Evolutionary conservation across 2,888 invertebrate species (phyloP), one percentile per base, ranked within the genome.

Genomic region (Macaria liturata): DNA sequence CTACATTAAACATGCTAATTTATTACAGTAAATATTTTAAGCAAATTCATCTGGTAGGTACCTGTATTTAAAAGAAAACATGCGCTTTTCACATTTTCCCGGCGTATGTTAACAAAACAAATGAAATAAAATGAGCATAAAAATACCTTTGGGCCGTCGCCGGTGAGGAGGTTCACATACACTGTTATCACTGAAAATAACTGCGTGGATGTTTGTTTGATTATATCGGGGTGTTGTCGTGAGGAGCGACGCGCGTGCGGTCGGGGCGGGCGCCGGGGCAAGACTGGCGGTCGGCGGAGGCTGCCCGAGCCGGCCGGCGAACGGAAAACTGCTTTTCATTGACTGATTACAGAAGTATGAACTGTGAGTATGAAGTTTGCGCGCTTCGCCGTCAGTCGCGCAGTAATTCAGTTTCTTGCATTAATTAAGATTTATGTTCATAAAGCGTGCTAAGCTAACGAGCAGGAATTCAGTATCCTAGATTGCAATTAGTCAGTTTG

Each of bases 111-210:
- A 20, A 20, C 20, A 20, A 37, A 54, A 30, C 46, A 40, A n/a
- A 31, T 49, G 44, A 40, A 51, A 49, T 30, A 47, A 49, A 51
- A 55, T 54, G 48, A 8, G 4, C 45, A 30, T 37, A 30, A 6
- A 45, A 51, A 48, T 57, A 67, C 67, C 67, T 65, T 59, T 45
- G 7, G 39, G 48, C 54, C 56, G 4, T 45, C 30, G 64, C 65
- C 61, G 62, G 61, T 60, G 54, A 59, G 54, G 48, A 43, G 43
- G 45, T 44, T 46, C 46, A 57, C 66, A 57, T 46, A 47, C 65
- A 63, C 67, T 63, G 48, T 61, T 58, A 63, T 60, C 63, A 62
- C 61, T 63, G 44, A 58, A 52, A 60, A 58, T 61, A 62, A 62
- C 48, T 5, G 59, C 44, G 47, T 42, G 48, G 46, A 49, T 49